Evolutionary conservation across 92 coral and sea anemone genomes (phyloP).

Genomic region (Porites lobata): DNA sequence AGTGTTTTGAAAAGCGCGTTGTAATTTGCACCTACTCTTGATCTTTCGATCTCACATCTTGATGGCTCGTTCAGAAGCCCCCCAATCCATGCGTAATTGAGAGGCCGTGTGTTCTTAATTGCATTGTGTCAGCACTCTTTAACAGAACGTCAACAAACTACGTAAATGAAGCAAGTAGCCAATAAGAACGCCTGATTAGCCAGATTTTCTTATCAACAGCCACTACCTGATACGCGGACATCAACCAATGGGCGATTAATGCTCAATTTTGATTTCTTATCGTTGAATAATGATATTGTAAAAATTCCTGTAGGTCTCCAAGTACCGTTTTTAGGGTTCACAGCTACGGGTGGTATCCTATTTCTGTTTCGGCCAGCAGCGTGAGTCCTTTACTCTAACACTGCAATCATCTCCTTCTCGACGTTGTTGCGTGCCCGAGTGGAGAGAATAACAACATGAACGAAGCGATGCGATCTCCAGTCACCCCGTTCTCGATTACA

Average conservation of each 20-base stretch:
- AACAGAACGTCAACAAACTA: conserved; percentile 94
- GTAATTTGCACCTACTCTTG: conserved; percentile 87
- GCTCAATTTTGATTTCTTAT: conserved; percentile 97
- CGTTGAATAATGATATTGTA: conserved; percentile 96
- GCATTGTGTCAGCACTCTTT: conserved; percentile 99
- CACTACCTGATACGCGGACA: conserved; percentile 95
- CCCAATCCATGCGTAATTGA: conserved; percentile 85
- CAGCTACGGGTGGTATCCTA: conserved; percentile 91
- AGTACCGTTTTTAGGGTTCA: conserved; percentile 92
- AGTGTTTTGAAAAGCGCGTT: conserved; percentile 79
- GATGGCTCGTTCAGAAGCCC: conserved; percentile 54
- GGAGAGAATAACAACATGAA: conserved; percentile 70
- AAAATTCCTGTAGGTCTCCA: conserved; percentile 97
- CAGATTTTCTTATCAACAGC: conserved; percentile 97
- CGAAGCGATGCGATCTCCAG: conserved; percentile 78
- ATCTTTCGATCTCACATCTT: conserved; percentile 53
- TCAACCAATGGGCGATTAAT: conserved; percentile 97
- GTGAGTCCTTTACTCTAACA: conserved; percentile 54
- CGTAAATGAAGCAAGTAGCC: conserved; percentile 91
- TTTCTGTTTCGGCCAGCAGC: conserved; percentile 76
- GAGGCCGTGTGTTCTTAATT: conserved; percentile 95
- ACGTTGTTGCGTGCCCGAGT: conserved; percentile 43
- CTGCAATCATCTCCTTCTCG: conserved; percentile 37
- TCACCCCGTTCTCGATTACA: conserved; percentile 93
- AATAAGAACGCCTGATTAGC: conserved; percentile 89